phyloP scores from a whole-genome alignment of 2,113 vertebrate species.

The Dolichallabes microphthalmus region DNA sequence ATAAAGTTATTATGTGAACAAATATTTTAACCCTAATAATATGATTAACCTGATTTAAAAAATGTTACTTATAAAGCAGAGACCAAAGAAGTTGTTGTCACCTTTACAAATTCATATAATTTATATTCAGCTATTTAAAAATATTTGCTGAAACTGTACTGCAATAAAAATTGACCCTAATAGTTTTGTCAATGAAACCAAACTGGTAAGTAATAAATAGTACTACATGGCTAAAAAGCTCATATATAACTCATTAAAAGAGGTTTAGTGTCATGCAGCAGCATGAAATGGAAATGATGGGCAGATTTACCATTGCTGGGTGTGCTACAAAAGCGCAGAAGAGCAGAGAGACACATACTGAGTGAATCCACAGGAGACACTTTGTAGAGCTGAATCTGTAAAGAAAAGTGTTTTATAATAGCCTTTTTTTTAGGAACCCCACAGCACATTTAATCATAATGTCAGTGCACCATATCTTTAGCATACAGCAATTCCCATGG shows the following conservation, averaged over 20 bases:
- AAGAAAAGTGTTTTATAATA: constrained; percentile 1
- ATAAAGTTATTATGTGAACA: background rate
- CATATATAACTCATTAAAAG: background rate
- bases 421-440: background rate
- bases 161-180: background rate
- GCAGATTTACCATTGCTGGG: constrained; percentile 69
- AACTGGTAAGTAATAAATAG: background rate
- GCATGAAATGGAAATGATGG: background rate
- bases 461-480: background rate
- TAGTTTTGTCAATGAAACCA: background rate
- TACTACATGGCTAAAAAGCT: background rate
- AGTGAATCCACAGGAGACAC: constrained; percentile 71
- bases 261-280: background rate
- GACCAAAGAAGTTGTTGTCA: background rate
- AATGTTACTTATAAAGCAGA: background rate
- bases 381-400: constrained; percentile 70
- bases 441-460: background rate
- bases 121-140: background rate
- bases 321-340: constrained; percentile 75
- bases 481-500: background rate
- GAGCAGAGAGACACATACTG: constrained; percentile 71
- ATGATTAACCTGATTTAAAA: background rate
- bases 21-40: background rate
- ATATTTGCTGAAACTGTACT: background rate
- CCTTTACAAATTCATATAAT: background rate